Conservation (phyloP, 2,113 vertebrate species). For the Mugil cephalus region DNA sequence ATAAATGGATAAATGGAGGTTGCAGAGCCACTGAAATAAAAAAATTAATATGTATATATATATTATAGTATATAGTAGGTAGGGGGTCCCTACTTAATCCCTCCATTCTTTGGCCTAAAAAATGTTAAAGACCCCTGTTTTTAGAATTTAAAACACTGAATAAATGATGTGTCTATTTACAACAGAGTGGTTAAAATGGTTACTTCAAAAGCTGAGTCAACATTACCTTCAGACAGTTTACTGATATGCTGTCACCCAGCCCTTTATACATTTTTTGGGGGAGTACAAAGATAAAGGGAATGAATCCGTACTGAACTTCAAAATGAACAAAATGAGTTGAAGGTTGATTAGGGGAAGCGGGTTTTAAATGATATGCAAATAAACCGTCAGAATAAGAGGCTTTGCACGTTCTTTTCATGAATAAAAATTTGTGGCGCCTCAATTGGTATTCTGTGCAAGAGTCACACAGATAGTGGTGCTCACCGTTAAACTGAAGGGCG, state of each 20-base stretch:
- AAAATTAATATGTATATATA: too few species aligned
- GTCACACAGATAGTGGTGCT: slow-evolving; percentile 14
- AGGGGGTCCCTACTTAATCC: too few species aligned
- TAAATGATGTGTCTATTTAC: not conserved
- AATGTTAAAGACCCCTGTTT: too few species aligned
- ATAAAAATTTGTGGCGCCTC: slow-evolving; percentile 33
- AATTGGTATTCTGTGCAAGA: slow-evolving; percentile 46
- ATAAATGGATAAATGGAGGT: too few species aligned
- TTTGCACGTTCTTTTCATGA: slow-evolving; percentile 62
- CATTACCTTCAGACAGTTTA: slow-evolving; percentile 1
- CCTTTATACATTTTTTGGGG: not conserved
- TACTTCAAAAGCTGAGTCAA: not conserved
- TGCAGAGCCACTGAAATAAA: too few species aligned
- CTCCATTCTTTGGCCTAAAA: too few species aligned
- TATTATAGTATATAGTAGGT: too few species aligned
- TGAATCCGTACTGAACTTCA: slow-evolving; percentile 13
- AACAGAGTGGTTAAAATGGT: not conserved
- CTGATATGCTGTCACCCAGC: not conserved
- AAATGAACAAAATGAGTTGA: slow-evolving; percentile 50
- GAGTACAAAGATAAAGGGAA: slow-evolving; percentile 41
- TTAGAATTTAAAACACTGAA: not conserved
- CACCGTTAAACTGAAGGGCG: slow-evolving; percentile 51
- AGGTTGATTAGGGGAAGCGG: slow-evolving; percentile 56
- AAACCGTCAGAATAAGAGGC: slow-evolving; percentile 63
- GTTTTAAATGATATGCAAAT: slow-evolving; percentile 75